Conservation (phyloP, 2,113 vertebrate genomes). For the Balaeniceps rex region DNA sequence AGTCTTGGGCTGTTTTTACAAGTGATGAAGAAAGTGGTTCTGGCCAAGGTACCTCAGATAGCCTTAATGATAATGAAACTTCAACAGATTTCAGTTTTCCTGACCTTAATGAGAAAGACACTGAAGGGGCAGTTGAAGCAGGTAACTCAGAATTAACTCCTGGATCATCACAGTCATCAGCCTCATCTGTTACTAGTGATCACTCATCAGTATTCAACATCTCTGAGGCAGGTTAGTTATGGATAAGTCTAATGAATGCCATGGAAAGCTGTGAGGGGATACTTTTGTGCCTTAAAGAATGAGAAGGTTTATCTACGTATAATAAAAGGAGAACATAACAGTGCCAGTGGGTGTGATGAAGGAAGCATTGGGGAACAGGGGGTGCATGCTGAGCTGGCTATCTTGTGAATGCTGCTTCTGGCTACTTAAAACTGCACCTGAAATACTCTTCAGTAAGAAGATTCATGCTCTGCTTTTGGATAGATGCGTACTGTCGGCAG, state of each 20-base stretch:
- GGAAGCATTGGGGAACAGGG: background rate
- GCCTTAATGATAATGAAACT: slow-evolving; percentile 91
- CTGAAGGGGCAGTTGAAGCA: slow-evolving; percentile 80
- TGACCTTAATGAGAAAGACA: slow-evolving; percentile 81
- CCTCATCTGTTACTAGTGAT: slow-evolving; percentile 68
- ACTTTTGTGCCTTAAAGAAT: slow-evolving; percentile 15
- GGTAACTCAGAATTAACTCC: slow-evolving; percentile 81
- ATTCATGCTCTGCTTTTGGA: background rate
- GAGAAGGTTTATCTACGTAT: background rate
- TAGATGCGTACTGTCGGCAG: background rate
- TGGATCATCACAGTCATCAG: slow-evolving; percentile 71
- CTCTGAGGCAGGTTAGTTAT: slow-evolving; percentile 82
- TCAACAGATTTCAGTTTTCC: slow-evolving; percentile 96
- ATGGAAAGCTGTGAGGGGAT: slow-evolving; percentile 19
- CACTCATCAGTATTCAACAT: slow-evolving; percentile 73
- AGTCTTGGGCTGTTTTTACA: slow-evolving; percentile 77
- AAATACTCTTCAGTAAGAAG: background rate
- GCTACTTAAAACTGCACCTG: background rate
- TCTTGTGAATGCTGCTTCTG: background rate
- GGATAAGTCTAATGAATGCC: slow-evolving; percentile 36
- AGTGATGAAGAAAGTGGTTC: slow-evolving; percentile 91
- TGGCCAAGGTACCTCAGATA: slow-evolving; percentile 82
- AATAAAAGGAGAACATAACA: background rate
- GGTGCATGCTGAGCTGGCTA: background rate
- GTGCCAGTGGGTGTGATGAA: background rate